Evolutionary conservation across 2,113 vertebrate genomes (phyloP), one percentile per base, ranked within the genome.

Genomic region (Cathartes aura): DNA sequence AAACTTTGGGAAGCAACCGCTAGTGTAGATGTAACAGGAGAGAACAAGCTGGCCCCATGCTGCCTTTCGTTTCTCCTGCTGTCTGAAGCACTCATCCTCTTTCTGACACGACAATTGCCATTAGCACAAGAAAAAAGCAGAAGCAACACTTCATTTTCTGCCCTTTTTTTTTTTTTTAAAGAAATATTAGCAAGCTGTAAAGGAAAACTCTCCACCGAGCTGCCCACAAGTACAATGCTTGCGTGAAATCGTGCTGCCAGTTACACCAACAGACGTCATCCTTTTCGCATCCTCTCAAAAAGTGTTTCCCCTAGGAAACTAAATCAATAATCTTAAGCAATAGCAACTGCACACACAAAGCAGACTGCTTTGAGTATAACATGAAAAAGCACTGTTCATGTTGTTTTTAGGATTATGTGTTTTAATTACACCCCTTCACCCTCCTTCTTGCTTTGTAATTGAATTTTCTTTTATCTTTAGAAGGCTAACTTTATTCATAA

Each of bases 291-390:
- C 68, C 87, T 79, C 89, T 87, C 87, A 5, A 48, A 83, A 56
- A 92, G 64, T 60, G 79, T 48, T 88, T 96, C 93, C 93, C 80
- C 74, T 36, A 91, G 91, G 91, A 97, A 95, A 96, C 36, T 40
- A 92, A 95, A 95, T 91, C 93, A 87, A 97, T 95, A 92, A 87
- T 79, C 83, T 87, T 79, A 80, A 89, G 89, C 76, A 96, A 92
- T 2, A 94, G 75, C 92, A 86, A 90, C 72, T 30, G 32, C 63
- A 87, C 29, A 23, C 66, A 89, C 48, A 97, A 87, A 91, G 83
- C 76, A 87, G 30, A 18, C 22, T 72, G 40, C 95, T 87, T 68
- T 78, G 75, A 91, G 55, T 34, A 3, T 59, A 91, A 92, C 82
- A 95, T n/a, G 60, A 87, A 96, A 95, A 89, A 95, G 40, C 68